Evolutionary conservation across 2,113 vertebrate genomes (phyloP), one percentile per base, ranked within the genome.

Genomic region (Nerophis ophidion): DNA sequence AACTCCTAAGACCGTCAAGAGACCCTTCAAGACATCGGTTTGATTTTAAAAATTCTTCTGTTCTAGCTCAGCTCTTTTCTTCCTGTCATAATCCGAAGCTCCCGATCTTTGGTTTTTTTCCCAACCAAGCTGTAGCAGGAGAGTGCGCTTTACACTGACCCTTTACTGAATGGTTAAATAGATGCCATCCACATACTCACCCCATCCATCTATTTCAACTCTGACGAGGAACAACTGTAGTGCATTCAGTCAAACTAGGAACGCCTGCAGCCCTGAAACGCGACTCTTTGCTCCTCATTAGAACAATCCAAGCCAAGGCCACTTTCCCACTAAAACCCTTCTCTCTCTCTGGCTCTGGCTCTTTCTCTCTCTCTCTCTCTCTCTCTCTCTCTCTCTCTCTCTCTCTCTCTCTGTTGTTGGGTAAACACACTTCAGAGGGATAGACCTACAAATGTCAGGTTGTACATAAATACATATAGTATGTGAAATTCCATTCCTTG

Each of bases 371-470:
- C 26, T 26, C 26, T 26, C 6, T 6, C 1, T 2, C 26, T 51
- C 74, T 65, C 60, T 48, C 60, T 63, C 60, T n/a, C 36, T 26
- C 26, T 26, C 0, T 26, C 26, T 26, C 26, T 3, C 6, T 38
- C 6, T 26, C 70, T 44, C 3, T 44, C 6, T 40, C 10, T 44
- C 10, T 11, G 40, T 44, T 63, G 63, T 79, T 71, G 74, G 48
- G 55, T 82, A 84, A 86, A 84, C 68, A 79, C 55, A 66, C 42
- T 61, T 79, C 45, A 10, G 13, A 48, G 68, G 75, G 69, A 79
- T 72, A 67, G 57, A 54, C 72, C 76, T 70, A 67, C 46, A 74
- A 71, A 71, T 75, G 61, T 81, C 71, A 72, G 72, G 74, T 74
- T 69, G n/a, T 66, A 51, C 48, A 60, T 56, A 44, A 61, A 80